Percentiles rank a stretch among this genome's conserved stretches.
Evolutionary conservation across 2,888 invertebrate genomes (phyloP).

Genomic region (Rotaria magnacalcarata): DNA sequence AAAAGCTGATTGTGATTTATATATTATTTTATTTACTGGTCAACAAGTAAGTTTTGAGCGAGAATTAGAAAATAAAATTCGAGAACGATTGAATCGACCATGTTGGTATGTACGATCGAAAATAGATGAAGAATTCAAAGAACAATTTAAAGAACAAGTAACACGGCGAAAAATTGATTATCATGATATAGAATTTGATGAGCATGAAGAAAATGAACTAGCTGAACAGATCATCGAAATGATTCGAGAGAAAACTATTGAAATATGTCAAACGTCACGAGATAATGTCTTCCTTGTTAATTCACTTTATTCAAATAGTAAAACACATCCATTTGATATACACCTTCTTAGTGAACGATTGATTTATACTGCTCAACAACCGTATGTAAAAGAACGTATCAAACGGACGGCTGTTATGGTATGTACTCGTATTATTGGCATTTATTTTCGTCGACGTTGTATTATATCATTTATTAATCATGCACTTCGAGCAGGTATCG

Average conservation of each 20-base stretch:
- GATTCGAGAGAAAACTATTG: background rate
- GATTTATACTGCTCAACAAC: background rate
- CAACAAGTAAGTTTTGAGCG: background rate
- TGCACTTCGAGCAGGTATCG: background rate
- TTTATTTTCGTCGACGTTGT: background rate
- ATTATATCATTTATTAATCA: background rate
- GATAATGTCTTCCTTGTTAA: background rate
- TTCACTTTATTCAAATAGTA: background rate
- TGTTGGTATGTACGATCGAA: background rate
- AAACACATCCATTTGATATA: background rate
- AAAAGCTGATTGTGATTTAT: conserved; percentile 17
- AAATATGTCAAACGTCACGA: background rate
- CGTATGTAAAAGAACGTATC: background rate
- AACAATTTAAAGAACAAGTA: background rate
- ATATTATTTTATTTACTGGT: conserved; percentile 5
- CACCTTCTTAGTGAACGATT: background rate
- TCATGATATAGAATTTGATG: background rate
- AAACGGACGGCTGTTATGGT: background rate
- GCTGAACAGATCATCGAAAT: background rate
- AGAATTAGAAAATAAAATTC: background rate
- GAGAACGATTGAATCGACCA: background rate
- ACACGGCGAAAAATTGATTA: conserved; percentile 6
- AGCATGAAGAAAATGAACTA: background rate
- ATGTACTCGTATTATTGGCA: background rate
- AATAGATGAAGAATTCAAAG: background rate